A percentile compares a stretch with the other conserved stretches of the same genome.
These are phyloP conservation scores for Ectemnius continuus DNA, from an alignment of 2,888 invertebrate species.

Conservation along the genomic window DNA sequence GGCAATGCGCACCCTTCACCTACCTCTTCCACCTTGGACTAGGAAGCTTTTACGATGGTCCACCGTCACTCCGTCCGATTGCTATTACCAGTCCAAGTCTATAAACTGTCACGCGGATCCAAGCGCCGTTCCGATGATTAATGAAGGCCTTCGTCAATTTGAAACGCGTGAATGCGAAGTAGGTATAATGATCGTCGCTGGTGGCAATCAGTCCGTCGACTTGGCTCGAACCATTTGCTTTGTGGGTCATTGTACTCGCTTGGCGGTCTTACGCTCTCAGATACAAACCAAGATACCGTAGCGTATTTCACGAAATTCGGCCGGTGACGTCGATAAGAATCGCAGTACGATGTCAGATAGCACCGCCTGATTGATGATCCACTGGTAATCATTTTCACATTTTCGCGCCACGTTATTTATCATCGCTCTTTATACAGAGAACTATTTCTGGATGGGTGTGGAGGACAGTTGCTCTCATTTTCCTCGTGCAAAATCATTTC, in stretches of 20 bases:
- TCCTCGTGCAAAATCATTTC: too few species aligned
- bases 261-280: slow-evolving; percentile 8
- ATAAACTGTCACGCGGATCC: slow-evolving; percentile 29
- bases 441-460: too few species aligned
- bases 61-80: too few species aligned
- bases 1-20: neutral
- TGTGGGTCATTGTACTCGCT: slow-evolving; percentile 37
- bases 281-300: slow-evolving; percentile 17
- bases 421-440: slow-evolving; percentile 10
- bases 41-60: slow-evolving; percentile 19
- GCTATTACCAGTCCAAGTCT: neutral
- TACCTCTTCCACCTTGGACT: slow-evolving; percentile 4
- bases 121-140: slow-evolving; percentile 50
- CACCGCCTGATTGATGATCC: slow-evolving; percentile 26
- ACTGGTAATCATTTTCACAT: slow-evolving; percentile 19
- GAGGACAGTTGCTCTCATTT: too few species aligned
- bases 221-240: slow-evolving; percentile 39
- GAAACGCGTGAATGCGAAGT: slow-evolving; percentile 38
- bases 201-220: slow-evolving; percentile 48
- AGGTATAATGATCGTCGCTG: slow-evolving; percentile 29
- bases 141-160: slow-evolving; percentile 40
- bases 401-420: slow-evolving; percentile 24
- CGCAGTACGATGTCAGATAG: slow-evolving; percentile 17
- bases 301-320: slow-evolving; percentile 2
- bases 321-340: slow-evolving; percentile 34